Base-by-base conservation (phyloP, 64 coral and sea anemone species). In the Acropora yongei region DNA sequence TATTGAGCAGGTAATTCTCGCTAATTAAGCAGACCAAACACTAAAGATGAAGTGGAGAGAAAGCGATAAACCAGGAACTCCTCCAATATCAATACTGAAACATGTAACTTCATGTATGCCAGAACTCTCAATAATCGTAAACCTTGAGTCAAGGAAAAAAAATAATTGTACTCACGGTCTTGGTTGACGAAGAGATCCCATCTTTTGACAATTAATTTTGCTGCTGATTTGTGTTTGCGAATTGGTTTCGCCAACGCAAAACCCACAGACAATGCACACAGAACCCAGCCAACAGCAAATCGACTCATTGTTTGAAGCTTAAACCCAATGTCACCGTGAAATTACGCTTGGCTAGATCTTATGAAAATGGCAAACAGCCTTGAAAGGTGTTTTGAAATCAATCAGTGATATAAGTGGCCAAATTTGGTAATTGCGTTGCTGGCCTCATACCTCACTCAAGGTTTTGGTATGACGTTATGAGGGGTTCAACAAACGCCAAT, bases 171-270 rank as follows among this genome's bases (percentile, higher is more conserved):
- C 95, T 97, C 91, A 97, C 95, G 91, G 73, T 97, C 95, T n/a
- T 94, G 45, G 8, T 94, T 86, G 12, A 84, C 83, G 0, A 97
- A 66, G 3, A 97, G 82, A 47, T 93, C 95, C 95, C 95, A 97
- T 82, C 95, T 82, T 41, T 97, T 97, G 8, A 83, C 82, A 20
- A 97, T 94, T 44, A 65, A 75, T 30, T 20, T 84, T 69, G 65
- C 6, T 20, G 44, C 65, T 49, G 86, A 48, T 57, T 90, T 94
- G 17, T 94, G 87, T 49, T 84, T 84, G 44, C 51, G 51, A 10
- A 61, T 69, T 18, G 92, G 87, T 68, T 82, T 88, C 42, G 55
- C 92, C 57, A 57, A 58, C 14, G 55, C 84, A 73, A 30, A 39
- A 49, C 61, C 66, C 87, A 77, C 39, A 30, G 39, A 78, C 57